These are phyloP conservation scores for Delichon dasypus DNA, from an alignment of 2,797 vertebrate genomes.

Conservation along the genomic window DNA sequence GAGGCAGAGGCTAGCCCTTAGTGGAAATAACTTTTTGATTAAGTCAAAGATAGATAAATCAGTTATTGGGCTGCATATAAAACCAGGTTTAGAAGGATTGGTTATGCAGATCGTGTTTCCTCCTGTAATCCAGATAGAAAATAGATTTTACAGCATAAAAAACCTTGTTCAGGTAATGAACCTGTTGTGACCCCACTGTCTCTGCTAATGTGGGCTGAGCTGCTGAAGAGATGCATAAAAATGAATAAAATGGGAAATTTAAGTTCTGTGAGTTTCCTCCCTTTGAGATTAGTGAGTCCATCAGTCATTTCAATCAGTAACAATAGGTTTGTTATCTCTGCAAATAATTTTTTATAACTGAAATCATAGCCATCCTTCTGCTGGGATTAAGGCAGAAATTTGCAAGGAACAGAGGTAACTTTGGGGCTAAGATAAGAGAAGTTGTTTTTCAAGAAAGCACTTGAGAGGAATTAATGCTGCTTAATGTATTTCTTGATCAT, in stretches of 20 bases:
- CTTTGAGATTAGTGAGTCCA: not conserved
- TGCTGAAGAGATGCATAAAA: not conserved
- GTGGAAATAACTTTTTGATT: not conserved
- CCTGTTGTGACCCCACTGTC: not conserved
- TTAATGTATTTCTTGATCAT: not conserved
- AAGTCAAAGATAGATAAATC: not conserved
- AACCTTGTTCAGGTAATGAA: not conserved
- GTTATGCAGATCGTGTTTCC: not conserved
- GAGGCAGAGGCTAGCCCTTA: not conserved
- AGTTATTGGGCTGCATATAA: not conserved
- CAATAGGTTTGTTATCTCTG: not conserved
- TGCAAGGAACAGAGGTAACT: not conserved
- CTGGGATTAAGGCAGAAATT: constrained; percentile 1
- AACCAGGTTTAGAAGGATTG: not conserved
- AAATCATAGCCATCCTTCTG: not conserved
- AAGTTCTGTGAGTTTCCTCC: not conserved
- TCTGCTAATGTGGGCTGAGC: not conserved
- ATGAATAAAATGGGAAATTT: not conserved
- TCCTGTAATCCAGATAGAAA: not conserved
- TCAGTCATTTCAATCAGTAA: not conserved
- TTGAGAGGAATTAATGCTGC: not conserved
- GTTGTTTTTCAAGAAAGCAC: not conserved
- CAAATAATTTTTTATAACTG: constrained; percentile 9
- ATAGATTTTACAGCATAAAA: not conserved
- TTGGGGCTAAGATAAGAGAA: constrained; percentile 9